Conservation (phyloP, 1,140 invertebrate genomes). For the Sycophaga agraensis region DNA sequence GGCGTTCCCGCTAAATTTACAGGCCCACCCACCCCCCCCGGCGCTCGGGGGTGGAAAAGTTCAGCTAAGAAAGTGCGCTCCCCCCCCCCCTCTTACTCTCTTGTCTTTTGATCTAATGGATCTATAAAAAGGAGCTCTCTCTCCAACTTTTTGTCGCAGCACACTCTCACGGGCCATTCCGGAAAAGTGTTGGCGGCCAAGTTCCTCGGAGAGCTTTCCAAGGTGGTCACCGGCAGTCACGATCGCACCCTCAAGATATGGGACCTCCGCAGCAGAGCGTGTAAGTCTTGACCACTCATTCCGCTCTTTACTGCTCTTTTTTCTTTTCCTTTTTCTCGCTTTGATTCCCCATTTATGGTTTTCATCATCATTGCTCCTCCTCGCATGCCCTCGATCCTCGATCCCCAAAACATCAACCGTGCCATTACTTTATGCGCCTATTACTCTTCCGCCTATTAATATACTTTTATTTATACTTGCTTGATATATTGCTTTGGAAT, state of each 20-base stretch:
- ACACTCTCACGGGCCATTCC: constrained; percentile 94
- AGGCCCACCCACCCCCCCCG: too few species aligned
- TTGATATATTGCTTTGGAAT: too few species aligned
- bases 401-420: too few species aligned
- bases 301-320: neutral
- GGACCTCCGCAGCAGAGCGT: constrained; percentile 90
- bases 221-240: constrained; percentile 91
- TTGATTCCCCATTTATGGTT: neutral
- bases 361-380: neutral
- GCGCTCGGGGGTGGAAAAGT: too few species aligned
- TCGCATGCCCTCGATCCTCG: too few species aligned
- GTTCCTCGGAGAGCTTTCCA: constrained; percentile 84
- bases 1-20: neutral
- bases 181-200: constrained; percentile 93
- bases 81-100: too few species aligned
- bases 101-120: constrained; percentile 15
- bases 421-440: too few species aligned
- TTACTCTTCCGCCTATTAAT: too few species aligned
- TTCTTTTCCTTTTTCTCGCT: neutral
- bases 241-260: constrained; percentile 96
- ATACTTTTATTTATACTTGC: too few species aligned
- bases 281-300: constrained; percentile 64
- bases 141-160: constrained; percentile 67
- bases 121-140: constrained; percentile 30
- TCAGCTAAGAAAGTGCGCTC: constrained; percentile 26